Evolutionary conservation across 2,888 invertebrate species (phyloP).

Genomic region (Timema podura): DNA sequence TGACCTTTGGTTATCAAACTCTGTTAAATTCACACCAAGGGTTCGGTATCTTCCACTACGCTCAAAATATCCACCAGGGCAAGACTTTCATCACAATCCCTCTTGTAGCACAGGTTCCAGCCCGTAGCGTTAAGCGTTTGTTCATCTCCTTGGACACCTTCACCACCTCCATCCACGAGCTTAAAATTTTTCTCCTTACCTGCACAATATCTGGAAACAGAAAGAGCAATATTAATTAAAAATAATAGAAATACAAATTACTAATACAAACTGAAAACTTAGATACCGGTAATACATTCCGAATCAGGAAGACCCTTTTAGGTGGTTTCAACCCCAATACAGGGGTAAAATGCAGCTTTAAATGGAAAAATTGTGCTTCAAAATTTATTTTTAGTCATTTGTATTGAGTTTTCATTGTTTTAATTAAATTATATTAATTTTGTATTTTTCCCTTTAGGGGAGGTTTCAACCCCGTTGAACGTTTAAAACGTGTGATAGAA

Average conservation of each 20-base stretch:
- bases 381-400: no score
- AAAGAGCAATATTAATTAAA: neutral
- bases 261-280: neutral
- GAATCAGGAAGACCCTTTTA: neutral
- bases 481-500: no score
- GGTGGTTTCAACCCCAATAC: no score
- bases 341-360: no score
- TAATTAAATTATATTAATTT: no score
- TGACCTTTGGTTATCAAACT: neutral
- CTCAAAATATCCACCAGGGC: neutral
- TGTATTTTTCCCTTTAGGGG: no score
- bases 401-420: no score
- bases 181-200: neutral
- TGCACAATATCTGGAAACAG: neutral
- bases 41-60: neutral
- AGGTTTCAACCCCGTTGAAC: no score
- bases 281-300: neutral
- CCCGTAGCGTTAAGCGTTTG: neutral
- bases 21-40: neutral
- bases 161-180: neutral
- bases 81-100: neutral
- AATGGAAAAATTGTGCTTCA: no score
- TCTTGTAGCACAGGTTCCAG: constrained; percentile 5
- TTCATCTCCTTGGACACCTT: neutral
- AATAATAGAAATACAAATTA: neutral